phyloP scores from a whole-genome alignment of 2,888 invertebrate species.

The Phyllotreta striolata region DNA sequence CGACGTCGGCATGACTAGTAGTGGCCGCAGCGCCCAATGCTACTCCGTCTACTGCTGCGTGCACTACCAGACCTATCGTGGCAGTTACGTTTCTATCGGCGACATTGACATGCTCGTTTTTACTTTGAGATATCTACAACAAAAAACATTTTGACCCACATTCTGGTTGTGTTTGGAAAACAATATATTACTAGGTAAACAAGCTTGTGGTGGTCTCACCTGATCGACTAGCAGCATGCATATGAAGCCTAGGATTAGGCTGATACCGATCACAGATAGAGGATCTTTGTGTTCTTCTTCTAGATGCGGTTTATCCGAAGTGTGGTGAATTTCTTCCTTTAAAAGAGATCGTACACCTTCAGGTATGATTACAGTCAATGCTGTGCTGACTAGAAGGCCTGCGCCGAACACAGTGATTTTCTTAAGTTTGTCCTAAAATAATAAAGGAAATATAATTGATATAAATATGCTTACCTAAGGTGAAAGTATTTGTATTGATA shows the following conservation, averaged over 20 bases:
- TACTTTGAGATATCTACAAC: conserved; percentile 63
- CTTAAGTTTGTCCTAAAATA: conserved; percentile 87
- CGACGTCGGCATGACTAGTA: conserved; percentile 94
- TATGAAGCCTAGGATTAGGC: conserved; percentile 93
- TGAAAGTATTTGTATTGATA: conserved; percentile 11
- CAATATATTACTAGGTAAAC: too few relatives aligned
- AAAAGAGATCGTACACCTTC: conserved; percentile 91
- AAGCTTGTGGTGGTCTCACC: conserved; percentile 52
- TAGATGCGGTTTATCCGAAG: conserved; percentile 58
- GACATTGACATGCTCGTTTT: conserved; percentile 68
- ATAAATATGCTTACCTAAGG: conserved; percentile 5
- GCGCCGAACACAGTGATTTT: conserved; percentile 96
- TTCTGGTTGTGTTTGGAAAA: not conserved
- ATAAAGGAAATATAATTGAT: conserved; percentile 27
- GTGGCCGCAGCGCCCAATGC: conserved; percentile 98
- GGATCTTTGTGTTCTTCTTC: conserved; percentile 64
- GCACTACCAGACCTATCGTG: conserved; percentile 96
- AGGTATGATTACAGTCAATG: conserved; percentile 96
- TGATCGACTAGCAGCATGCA: conserved; percentile 98
- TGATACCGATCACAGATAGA: conserved; percentile 87
- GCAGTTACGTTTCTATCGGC: conserved; percentile 86
- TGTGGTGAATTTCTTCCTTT: conserved; percentile 49
- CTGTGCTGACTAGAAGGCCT: conserved; percentile 96
- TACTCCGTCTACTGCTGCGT: conserved; percentile 98
- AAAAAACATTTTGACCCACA: not conserved